These are phyloP conservation scores for Ficedula albicollis DNA, from an alignment of 2,797 vertebrate species.

Conservation along the genomic window DNA sequence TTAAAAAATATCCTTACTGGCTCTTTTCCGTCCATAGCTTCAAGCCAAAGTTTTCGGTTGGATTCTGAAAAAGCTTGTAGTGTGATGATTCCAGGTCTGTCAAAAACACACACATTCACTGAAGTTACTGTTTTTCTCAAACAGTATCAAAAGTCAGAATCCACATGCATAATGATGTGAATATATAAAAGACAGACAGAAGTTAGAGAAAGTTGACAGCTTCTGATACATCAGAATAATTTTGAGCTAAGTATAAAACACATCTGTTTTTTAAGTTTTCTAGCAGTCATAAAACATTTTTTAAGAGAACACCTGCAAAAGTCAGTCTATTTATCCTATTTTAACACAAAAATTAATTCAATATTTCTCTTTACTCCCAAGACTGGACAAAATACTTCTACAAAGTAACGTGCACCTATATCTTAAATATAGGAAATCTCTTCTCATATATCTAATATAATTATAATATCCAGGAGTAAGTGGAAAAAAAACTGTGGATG, in stretches of 20 bases:
- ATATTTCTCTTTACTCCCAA: neutral
- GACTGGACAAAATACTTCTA: neutral
- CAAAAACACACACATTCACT: conserved; percentile 28
- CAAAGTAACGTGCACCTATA: neutral
- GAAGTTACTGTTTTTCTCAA: neutral
- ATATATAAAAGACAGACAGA: neutral
- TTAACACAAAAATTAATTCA: neutral
- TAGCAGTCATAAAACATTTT: neutral
- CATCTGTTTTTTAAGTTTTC: neutral
- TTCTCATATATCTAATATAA: neutral
- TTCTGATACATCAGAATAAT: neutral
- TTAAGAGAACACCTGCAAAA: neutral
- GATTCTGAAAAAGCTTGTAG: conserved; percentile 94
- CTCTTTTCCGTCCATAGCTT: conserved; percentile 99
- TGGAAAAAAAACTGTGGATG: neutral
- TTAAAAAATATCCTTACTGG: conserved; percentile 82
- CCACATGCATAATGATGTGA: neutral
- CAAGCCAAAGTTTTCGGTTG: conserved; percentile 94
- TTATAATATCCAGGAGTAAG: neutral
- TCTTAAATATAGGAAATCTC: neutral
- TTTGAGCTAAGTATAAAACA: neutral
- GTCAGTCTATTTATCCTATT: neutral
- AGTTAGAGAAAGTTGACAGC: neutral
- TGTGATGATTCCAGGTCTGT: conserved; percentile 94
- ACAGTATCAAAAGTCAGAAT: neutral